phyloP scores from a whole-genome alignment of 2,113 vertebrate genomes.

The Pongo pygmaeus region DNA sequence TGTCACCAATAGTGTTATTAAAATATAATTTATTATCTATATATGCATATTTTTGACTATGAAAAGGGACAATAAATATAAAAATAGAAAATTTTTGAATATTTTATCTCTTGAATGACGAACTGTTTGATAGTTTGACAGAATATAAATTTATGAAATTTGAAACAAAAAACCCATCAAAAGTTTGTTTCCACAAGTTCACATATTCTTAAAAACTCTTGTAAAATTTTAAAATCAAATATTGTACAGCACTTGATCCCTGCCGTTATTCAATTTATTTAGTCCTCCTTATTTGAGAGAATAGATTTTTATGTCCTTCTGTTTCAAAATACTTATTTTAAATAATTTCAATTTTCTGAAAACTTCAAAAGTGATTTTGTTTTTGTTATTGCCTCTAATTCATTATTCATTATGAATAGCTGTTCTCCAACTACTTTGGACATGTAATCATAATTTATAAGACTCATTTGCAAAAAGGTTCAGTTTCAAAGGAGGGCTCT shows the following conservation, averaged over 20 bases:
- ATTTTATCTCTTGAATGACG: not conserved
- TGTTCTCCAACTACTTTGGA: not conserved
- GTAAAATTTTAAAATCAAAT: not conserved
- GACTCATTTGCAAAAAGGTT: not conserved
- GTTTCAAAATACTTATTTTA: not conserved
- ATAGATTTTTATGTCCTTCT: not conserved
- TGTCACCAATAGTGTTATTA: not conserved
- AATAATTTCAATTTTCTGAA: not conserved
- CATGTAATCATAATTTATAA: not conserved
- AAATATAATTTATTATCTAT: not conserved
- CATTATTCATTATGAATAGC: not conserved
- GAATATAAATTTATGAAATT: not conserved
- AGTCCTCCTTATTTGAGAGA: not conserved
- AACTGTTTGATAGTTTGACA: not conserved
- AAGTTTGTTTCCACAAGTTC: not conserved
- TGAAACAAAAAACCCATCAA: not conserved
- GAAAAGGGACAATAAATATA: not conserved
- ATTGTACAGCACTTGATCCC: not conserved
- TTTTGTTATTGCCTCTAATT: not conserved
- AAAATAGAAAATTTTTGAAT: not conserved
- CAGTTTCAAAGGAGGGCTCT: not conserved
- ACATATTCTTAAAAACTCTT: not conserved
- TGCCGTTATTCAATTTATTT: not conserved
- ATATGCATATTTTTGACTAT: not conserved
- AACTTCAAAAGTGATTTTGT: not conserved